Base-by-base conservation (phyloP, 2,888 invertebrate genomes). In the Agonopterix arenella region DNA sequence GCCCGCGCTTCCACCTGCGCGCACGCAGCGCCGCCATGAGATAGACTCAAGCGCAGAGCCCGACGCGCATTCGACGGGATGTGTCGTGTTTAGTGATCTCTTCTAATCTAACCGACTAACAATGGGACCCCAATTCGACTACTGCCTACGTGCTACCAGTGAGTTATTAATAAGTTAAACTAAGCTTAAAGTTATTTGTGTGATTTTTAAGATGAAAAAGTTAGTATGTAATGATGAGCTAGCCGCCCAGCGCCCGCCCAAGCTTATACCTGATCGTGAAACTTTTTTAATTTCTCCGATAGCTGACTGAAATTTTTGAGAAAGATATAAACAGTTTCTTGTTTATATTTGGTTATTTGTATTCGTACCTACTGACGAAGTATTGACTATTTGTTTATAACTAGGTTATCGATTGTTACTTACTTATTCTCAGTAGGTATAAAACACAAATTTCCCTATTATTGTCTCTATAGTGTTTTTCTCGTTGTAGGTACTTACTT, bases 41-140 rank as follows among this genome's bases (percentile, higher is more conserved):
- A 43, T 9, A 9, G 54, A 62, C 69, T 66, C 79, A 86, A 77
- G 85, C 64, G 64, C 79, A 86, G 78, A 86, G 63, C 71, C 71
- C 75, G 78, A 61, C 76, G 80, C 77, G 86, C 82, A 59, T 57
- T 73, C 79, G 77, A 54, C 70, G 84, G 73, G 81, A 88, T 89
- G 86, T 84, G 88, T 80, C 77, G 89, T 84, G 85, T 74, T 59
- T 69, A 72, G 74, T 73, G 73, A 62, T 61, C 43, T 43, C 8
- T 43, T 11, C 11, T 13, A 11, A 13, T 43, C 43, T 11, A 8
- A 4, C 10, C 13, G 8, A 11, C 13, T 5, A 37, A 73, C 56
- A 60, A 88, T 89, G 88, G 88, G 88, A 80, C 89, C 89, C 63
- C 89, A 89, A 64, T 89, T 84, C 63, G 88, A 89, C 66, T 89